Percentiles rank a stretch among this genome's conserved stretches.
Conservation (phyloP, 2,113 vertebrate genomes). For the Corythoichthys intestinalis region DNA sequence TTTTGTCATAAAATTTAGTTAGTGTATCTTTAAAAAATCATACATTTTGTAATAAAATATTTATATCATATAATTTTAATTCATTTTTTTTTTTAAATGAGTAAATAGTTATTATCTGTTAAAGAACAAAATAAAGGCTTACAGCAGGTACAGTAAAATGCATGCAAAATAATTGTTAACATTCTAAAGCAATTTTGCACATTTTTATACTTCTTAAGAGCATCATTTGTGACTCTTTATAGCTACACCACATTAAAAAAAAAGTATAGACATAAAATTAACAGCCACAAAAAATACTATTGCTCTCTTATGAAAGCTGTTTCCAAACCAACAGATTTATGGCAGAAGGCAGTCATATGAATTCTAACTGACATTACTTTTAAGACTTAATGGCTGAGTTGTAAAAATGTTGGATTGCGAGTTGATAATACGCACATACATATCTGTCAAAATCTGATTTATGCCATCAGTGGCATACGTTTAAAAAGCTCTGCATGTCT, state of each 20-base stretch:
- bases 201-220: conserved; percentile 45
- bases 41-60: too few relatives aligned
- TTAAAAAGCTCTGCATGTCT: conserved; percentile 11
- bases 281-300: conserved; percentile 69
- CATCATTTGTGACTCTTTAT: conserved; percentile 56
- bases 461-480: conserved; percentile 26
- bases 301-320: conserved; percentile 50
- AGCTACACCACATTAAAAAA: conserved; percentile 70
- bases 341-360: conserved; percentile 32
- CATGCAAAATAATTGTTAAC: conserved; percentile 19
- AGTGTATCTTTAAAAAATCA: too few relatives aligned
- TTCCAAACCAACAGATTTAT: conserved; percentile 55
- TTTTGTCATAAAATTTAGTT: too few relatives aligned
- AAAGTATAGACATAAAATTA: conserved; percentile 72
- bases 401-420: conserved; percentile 53
- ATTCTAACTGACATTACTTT: conserved; percentile 50
- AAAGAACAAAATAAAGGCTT: too few relatives aligned
- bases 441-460: conserved; percentile 54
- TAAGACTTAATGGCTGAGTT: conserved; percentile 46
- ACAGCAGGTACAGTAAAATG: not conserved
- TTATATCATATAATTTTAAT: not conserved
- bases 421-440: conserved; percentile 55
- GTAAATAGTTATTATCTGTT: not conserved
- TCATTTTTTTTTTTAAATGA: not conserved
- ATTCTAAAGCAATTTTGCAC: not conserved